phyloP scores from a whole-genome alignment of 2,888 invertebrate genomes.

The Eurois occulta region DNA sequence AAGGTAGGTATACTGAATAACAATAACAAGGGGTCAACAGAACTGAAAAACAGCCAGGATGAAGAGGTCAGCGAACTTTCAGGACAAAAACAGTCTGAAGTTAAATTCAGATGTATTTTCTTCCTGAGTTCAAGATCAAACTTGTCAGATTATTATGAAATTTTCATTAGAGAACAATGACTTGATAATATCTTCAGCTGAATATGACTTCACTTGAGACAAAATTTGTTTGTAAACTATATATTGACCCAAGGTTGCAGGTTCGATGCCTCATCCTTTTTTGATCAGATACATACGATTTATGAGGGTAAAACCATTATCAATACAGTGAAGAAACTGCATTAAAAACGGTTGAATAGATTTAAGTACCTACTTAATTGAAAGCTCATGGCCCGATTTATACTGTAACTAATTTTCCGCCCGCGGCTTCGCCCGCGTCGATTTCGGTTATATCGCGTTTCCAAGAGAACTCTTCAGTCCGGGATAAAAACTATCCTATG shows the following conservation, averaged over 20 bases:
- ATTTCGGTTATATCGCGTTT: no score
- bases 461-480: no score
- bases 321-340: conserved; percentile 1
- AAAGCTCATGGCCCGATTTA: neutral
- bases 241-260: neutral
- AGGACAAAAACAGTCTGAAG: conserved; percentile 14
- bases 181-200: neutral
- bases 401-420: no score
- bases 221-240: neutral
- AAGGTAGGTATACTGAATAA: conserved; percentile 23
- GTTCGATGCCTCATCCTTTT: neutral
- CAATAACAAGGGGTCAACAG: conserved; percentile 39
- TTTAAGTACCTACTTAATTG: neutral
- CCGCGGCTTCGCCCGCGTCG: no score
- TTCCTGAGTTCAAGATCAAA: conserved; percentile 2
- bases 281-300: neutral
- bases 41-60: conserved; percentile 21
- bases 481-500: no score
- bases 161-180: neutral
- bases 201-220: conserved; percentile 10
- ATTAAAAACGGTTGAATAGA: conserved; percentile 14
- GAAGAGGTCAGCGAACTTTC: conserved; percentile 12
- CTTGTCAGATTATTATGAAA: conserved; percentile 7
- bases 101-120: neutral
- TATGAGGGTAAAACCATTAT: neutral